Evolutionary conservation across 2,888 invertebrate genomes (phyloP).

Genomic region (Sinodicranocentrus sp.): DNA sequence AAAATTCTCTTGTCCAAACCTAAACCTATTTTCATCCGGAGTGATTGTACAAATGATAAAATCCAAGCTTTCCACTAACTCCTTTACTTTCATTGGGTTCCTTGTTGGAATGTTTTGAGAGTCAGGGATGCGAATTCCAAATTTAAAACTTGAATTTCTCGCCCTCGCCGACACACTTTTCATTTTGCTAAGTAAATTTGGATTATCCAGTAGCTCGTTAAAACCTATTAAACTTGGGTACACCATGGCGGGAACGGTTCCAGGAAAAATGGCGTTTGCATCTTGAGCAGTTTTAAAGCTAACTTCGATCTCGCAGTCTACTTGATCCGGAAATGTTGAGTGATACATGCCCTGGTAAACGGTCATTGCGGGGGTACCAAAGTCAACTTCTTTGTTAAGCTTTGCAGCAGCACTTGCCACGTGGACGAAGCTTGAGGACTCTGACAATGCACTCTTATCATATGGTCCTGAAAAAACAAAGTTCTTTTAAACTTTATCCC

Average conservation of each 20-base stretch:
- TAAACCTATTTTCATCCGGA: background rate
- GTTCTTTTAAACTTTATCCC: too few relatives aligned
- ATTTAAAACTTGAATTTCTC: background rate
- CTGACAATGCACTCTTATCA: too few relatives aligned
- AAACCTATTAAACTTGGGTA: conserved; percentile 2
- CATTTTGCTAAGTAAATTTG: too few relatives aligned
- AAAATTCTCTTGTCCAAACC: background rate
- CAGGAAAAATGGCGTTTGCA: conserved; percentile 15
- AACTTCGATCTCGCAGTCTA: conserved; percentile 27
- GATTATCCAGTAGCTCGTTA: too few relatives aligned
- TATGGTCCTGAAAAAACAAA: too few relatives aligned
- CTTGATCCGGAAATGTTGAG: background rate
- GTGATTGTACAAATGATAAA: conserved; percentile 21
- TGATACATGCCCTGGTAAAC: conserved; percentile 40
- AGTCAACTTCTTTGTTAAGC: conserved; percentile 26
- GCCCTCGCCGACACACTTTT: background rate
- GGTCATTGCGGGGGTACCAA: background rate
- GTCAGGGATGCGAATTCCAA: conserved; percentile 27
- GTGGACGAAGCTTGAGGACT: conserved; percentile 37
- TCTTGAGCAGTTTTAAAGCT: conserved; percentile 25
- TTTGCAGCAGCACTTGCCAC: conserved; percentile 36
- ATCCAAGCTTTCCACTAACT: conserved; percentile 6
- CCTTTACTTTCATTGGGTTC: background rate
- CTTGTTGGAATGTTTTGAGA: background rate
- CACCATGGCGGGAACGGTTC: conserved; percentile 20